These are phyloP conservation scores for Syrphus vitripennis DNA, from an alignment of 2,888 invertebrate species.

Conservation along the genomic window DNA sequence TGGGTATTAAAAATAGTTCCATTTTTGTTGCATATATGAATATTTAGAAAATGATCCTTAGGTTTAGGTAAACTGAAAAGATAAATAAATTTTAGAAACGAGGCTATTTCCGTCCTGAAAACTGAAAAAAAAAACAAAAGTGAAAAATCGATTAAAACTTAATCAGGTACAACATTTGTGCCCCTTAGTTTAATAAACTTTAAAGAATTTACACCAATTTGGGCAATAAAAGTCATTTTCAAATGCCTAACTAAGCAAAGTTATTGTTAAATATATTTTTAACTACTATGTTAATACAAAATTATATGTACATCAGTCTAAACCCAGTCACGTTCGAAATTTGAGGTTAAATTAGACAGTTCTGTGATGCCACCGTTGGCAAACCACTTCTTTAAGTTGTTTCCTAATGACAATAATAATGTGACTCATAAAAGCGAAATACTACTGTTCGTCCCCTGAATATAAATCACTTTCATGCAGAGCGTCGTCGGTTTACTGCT, in stretches of 20 bases:
- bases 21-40: no score
- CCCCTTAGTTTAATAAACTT: not conserved
- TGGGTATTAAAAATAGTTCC: no score
- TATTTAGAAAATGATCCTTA: no score
- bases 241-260: not conserved
- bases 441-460: not conserved
- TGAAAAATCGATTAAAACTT: no score
- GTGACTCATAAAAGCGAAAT: constrained; percentile 26
- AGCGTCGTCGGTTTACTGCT: not conserved
- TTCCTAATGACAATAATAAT: constrained; percentile 22
- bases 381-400: constrained; percentile 7
- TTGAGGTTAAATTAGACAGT: constrained; percentile 7
- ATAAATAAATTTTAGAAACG: no score
- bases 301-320: no score
- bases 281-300: not conserved
- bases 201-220: not conserved
- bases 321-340: not conserved
- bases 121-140: no score
- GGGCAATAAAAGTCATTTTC: not conserved
- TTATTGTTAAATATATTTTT: not conserved
- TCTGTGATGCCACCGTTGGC: constrained; percentile 13
- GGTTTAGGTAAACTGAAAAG: no score
- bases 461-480: not conserved
- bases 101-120: no score
- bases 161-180: no score